Base-by-base conservation (phyloP, 1,140 invertebrate genomes). In the Platyscapa corneri region DNA sequence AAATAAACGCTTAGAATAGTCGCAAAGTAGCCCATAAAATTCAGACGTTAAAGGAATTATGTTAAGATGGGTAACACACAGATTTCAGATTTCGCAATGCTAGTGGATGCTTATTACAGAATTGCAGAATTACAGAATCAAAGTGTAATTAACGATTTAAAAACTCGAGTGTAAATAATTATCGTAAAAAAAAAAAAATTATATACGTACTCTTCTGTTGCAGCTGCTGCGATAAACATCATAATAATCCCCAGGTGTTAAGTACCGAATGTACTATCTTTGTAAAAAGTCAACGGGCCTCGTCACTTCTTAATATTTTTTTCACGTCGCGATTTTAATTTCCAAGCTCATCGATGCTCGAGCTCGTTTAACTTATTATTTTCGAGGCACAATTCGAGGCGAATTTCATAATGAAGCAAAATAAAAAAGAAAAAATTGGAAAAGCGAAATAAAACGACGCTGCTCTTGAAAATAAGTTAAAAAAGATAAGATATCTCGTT, bases 401-500 rank as follows among this genome's bases (percentile, higher is more conserved):
- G n/a, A n/a, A n/a, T n/a, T n/a, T n/a, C n/a, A n/a, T n/a, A n/a
- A n/a, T n/a, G n/a, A n/a, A n/a, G 12, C n/a, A 74, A 39, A 42
- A 74, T 27, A 5, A 0, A 7, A 34, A 12, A n/a, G 12, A 16
- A 12, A n/a, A 6, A 76, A 34, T 53, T 49, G 75, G 53, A 32
- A 53, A 53, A 76, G 42, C 32, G 46, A 76, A 76, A 53, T 76
- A 32, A 53, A 34, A 76, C 32, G 7, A 27, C 5, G 14, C 12
- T 76, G 30, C 75, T 76, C 75, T 53, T 76, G 42, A 34, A 53
- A 53, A 76, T 32, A 53, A 42, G n/a, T 53, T 30, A 18, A 60
- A 18, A 60, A 42, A 81, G 78, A 81, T 81, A 70, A 81, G 79
- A 46, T 67, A 32, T n/a, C 42, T 27, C 14, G 39, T 49, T 81